Base-by-base conservation (phyloP, 2,888 invertebrate genomes). In the Drosophila subquinaria region DNA sequence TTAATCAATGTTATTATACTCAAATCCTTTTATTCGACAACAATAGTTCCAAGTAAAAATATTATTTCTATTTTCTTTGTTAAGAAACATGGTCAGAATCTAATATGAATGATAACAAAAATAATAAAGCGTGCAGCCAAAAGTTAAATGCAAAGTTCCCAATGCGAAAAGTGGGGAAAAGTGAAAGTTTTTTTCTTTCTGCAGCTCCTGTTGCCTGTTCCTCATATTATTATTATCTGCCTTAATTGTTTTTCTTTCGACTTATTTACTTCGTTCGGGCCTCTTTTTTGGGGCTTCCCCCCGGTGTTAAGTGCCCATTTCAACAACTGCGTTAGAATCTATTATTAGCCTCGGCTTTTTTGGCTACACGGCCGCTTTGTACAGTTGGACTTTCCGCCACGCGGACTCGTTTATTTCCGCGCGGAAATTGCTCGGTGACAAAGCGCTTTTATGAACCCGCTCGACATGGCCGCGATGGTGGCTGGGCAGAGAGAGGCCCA, bases 71-170 rank as follows among this genome's bases (percentile, higher is more conserved):
- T 47, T 30, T 30, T 8, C 11, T 30, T 9, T 23, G 30, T 3
- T 15, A 33, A 45, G 3, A 35, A 52, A 33, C 10, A 36, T 36
- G 3, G 17, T 1, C 1, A 0, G 43, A 56, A 27, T 38, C 0
- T 20, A 35, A 8, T 30, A 64, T 76, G 57, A 76, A 78, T 76
- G 76, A 76, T 76, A 57, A 45, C 20, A 38, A 43, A 56, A 61
- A 43, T 27, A 70, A 66, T 69, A 55, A 52, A 60, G 67, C 66
- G 61, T 55, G 48, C 67, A 52, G 72, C 62, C 73, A 73, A 82
- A 86, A 86, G 83, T 86, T 88, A 81, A 86, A 88, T 85, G 86
- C 82, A 88, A 88, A 88, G 88, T 86, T 88, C 82, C 72, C 27
- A 76, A 76, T 78, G 83, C 69, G 88, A 81, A 86, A 88, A 86